phyloP scores from a whole-genome alignment of 1,140 invertebrate genomes.

The Ylistrum balloti region DNA sequence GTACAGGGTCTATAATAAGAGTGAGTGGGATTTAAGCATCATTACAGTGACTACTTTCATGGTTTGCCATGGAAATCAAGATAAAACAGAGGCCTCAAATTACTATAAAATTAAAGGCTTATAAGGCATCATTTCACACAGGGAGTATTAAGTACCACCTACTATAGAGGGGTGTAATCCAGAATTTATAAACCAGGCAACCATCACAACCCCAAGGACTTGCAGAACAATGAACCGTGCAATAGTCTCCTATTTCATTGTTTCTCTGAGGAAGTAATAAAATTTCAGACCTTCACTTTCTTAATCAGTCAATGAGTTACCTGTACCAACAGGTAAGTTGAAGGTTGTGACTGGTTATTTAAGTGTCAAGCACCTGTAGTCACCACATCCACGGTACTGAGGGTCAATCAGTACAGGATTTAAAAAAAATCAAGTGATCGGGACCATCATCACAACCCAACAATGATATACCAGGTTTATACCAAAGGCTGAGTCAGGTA shows the following conservation, averaged over 20 bases:
- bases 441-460: not conserved
- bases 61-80: not conserved
- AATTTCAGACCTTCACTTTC: slow-evolving; percentile 14
- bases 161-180: not conserved
- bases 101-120: not conserved
- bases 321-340: not conserved
- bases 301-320: slow-evolving; percentile 25
- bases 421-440: not conserved
- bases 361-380: not conserved
- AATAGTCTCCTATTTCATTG: not conserved
- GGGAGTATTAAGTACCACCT: not conserved
- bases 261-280: not conserved
- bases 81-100: too few species aligned
- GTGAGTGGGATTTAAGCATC: not conserved
- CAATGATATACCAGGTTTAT: too few species aligned
- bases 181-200: not conserved
- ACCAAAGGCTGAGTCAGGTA: not conserved
- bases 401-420: not conserved
- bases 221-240: not conserved
- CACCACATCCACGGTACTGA: not conserved
- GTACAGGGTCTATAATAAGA: not conserved
- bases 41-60: not conserved
- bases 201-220: not conserved
- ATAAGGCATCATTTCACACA: not conserved
- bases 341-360: not conserved